Evolutionary conservation across 1,140 invertebrate species (phyloP).

Genomic region (Eupeodes corollae): DNA sequence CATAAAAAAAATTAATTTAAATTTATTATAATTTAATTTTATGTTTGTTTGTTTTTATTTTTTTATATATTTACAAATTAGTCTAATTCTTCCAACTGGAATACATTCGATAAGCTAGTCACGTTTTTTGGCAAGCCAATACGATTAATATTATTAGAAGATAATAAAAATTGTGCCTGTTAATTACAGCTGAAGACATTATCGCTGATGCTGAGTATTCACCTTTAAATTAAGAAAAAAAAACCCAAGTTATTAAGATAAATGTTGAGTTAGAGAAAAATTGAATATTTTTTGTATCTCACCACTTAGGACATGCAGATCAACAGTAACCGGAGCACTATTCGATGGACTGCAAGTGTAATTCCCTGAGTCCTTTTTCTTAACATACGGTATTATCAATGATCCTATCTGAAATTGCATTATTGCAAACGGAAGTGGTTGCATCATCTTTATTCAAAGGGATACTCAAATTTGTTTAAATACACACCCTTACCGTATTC

Average conservation of each 20-base stretch:
- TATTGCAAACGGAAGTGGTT: neutral
- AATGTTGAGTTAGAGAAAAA: no score
- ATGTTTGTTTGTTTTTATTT: no score
- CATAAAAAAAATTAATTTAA: no score
- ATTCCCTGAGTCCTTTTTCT: conserved; percentile 35
- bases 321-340: conserved; percentile 30
- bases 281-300: conserved; percentile 9
- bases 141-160: conserved; percentile 11
- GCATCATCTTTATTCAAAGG: neutral
- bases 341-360: conserved; percentile 37
- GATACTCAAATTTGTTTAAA: neutral
- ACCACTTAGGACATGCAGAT: conserved; percentile 36
- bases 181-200: conserved; percentile 22
- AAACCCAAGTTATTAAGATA: neutral
- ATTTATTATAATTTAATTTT: no score
- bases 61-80: no score
- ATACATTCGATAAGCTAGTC: conserved; percentile 23
- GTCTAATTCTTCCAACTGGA: neutral
- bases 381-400: conserved; percentile 57
- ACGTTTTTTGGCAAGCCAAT: conserved; percentile 15
- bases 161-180: conserved; percentile 15
- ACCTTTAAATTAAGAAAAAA: conserved; percentile 22
- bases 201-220: conserved; percentile 39
- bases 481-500: conserved; percentile 24
- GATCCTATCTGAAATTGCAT: conserved; percentile 30